These are phyloP conservation scores for Capreolus pygargus DNA, from an alignment of 2,113 vertebrate genomes.

Conservation along the genomic window DNA sequence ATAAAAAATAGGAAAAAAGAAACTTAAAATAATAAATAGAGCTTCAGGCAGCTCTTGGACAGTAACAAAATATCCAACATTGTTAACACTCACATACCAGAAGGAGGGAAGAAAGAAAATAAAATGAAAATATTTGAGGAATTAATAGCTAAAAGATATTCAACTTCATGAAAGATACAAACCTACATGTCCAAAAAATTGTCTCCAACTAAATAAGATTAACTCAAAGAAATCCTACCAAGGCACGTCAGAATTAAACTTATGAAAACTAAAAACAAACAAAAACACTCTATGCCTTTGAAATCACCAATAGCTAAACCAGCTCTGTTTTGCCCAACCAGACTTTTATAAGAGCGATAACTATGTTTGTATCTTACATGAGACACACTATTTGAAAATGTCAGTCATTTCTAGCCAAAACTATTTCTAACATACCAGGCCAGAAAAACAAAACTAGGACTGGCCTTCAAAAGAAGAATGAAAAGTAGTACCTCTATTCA, in stretches of 20 bases:
- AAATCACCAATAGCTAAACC: neutral
- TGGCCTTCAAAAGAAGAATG: neutral
- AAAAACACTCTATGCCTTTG: neutral
- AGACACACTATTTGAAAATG: neutral
- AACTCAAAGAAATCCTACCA: neutral
- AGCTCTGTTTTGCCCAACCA: neutral
- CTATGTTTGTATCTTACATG: neutral
- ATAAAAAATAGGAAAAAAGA: neutral
- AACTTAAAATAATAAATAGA: neutral
- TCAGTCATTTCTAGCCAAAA: neutral
- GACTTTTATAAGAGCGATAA: neutral
- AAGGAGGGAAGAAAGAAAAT: neutral
- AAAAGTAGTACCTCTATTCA: neutral
- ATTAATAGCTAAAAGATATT: neutral
- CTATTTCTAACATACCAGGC: neutral
- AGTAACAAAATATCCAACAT: neutral
- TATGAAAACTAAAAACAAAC: neutral
- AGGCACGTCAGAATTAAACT: neutral
- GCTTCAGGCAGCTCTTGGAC: neutral
- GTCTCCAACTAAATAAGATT: neutral
- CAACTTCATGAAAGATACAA: neutral
- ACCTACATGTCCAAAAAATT: neutral
- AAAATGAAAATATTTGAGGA: neutral
- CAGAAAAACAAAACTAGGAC: neutral
- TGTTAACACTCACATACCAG: neutral